phyloP scores from a whole-genome alignment of 2,797 vertebrate genomes.

The Sebastes trivittatus region DNA sequence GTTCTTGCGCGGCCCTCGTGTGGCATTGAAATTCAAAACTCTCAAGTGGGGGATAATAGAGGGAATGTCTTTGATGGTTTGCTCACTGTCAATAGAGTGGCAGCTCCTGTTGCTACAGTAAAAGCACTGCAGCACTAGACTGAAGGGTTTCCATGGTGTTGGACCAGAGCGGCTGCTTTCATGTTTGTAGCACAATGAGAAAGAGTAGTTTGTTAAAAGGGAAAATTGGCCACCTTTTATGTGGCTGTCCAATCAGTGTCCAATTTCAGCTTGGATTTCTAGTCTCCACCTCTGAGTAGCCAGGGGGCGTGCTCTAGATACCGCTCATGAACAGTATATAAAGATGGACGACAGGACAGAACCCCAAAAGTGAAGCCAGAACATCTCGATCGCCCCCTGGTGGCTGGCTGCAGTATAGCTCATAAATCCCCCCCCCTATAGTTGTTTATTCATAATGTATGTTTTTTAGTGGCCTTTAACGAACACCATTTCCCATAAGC shows the following conservation, averaged over 20 bases:
- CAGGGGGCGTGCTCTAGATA: background rate
- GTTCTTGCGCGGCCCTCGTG: slow-evolving; percentile 24
- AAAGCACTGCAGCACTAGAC: slow-evolving; percentile 19
- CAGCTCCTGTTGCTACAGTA: slow-evolving; percentile 40
- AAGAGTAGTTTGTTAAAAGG: slow-evolving; percentile 23
- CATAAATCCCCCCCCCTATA: no score
- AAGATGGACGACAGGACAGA: no score
- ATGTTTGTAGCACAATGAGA: slow-evolving; percentile 53
- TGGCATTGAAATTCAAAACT: slow-evolving; percentile 52
- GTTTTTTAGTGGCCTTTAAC: no score
- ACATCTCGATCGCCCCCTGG: no score
- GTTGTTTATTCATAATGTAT: no score
- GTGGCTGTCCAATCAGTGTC: background rate
- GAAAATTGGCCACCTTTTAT: background rate
- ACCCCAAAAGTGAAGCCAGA: no score
- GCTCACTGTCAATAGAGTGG: slow-evolving; percentile 16
- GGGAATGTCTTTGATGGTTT: slow-evolving; percentile 71
- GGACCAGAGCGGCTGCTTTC: slow-evolving; percentile 58
- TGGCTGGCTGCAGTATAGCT: no score
- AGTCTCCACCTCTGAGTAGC: background rate
- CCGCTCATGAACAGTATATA: background rate
- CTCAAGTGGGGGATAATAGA: slow-evolving; percentile 67
- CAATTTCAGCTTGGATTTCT: background rate
- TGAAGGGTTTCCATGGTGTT: slow-evolving; percentile 79
- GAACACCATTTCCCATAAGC: no score